Conservation (phyloP, 2,888 invertebrate genomes). For the Drosophila mimica region DNA sequence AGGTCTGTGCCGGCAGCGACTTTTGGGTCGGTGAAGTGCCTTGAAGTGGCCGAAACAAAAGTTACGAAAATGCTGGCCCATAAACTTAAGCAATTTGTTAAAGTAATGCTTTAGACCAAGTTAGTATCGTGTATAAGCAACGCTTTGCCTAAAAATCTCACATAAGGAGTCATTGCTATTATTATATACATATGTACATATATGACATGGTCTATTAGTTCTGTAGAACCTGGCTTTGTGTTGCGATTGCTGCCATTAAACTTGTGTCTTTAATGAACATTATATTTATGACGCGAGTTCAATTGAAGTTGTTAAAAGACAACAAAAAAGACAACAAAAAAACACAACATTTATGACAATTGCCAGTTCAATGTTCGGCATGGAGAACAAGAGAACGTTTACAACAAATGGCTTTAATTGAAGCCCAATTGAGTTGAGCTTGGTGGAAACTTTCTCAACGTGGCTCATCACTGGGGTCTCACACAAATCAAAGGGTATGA, state of each 20-base stretch:
- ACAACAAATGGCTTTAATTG: conserved; percentile 47
- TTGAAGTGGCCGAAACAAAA: conserved; percentile 65
- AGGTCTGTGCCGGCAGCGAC: conserved; percentile 32
- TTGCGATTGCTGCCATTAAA: conserved; percentile 1
- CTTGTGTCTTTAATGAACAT: conserved; percentile 2
- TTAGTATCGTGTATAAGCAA: conserved; percentile 37
- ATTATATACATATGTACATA: conserved; percentile 3
- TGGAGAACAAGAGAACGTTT: conserved; percentile 18
- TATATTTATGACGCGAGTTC: conserved; percentile 8
- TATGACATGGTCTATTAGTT: conserved; percentile 13
- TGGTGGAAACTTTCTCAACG: conserved; percentile 42
- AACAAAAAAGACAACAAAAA: too few species aligned
- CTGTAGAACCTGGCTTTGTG: not conserved
- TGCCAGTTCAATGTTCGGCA: conserved; percentile 38
- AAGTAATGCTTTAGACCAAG: conserved; percentile 37
- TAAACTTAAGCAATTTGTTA: conserved; percentile 62
- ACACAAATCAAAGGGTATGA: conserved; percentile 24
- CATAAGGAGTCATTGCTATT: conserved; percentile 12
- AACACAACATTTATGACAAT: conserved; percentile 25
- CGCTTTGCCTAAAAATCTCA: conserved; percentile 11
- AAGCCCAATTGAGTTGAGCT: conserved; percentile 35
- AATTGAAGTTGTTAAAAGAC: conserved; percentile 17
- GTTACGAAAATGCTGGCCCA: conserved; percentile 66
- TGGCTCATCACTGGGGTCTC: conserved; percentile 11
- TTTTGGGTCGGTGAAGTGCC: conserved; percentile 49